Conservation (phyloP, 2,888 invertebrate species). For the Melanargia galathea region DNA sequence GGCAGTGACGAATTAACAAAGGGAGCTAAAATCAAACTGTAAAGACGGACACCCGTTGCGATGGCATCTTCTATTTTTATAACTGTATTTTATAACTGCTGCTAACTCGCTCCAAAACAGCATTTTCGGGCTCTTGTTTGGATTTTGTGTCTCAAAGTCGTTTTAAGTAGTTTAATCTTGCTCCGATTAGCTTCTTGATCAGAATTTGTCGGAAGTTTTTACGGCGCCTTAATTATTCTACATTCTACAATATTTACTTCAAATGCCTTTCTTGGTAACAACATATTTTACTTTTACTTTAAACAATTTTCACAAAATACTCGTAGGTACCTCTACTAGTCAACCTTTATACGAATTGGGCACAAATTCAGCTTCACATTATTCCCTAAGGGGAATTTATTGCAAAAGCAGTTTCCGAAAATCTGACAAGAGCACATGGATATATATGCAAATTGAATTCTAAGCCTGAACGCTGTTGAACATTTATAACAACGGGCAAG, state of each 20-base stretch:
- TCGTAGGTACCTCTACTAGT: background rate
- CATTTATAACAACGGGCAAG: slow-evolving; percentile 19
- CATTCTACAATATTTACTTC: background rate
- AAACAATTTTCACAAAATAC: slow-evolving; percentile 1
- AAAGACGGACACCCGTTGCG: too few relatives aligned
- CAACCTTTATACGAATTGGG: background rate
- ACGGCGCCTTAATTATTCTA: background rate
- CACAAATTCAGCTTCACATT: slow-evolving; percentile 1
- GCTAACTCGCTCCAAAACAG: too few relatives aligned
- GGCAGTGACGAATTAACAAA: slow-evolving; percentile 11
- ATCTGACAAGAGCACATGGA: slow-evolving; percentile 15
- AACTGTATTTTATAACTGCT: too few relatives aligned
- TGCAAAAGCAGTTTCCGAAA: slow-evolving; percentile 12
- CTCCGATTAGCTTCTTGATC: background rate
- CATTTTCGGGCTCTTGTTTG: background rate
- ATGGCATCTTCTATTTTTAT: too few relatives aligned
- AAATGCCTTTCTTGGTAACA: too few relatives aligned
- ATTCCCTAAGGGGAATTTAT: slow-evolving; percentile 12
- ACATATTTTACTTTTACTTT: too few relatives aligned
- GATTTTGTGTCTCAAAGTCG: background rate
- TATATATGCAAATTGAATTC: slow-evolving; percentile 20
- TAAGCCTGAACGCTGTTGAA: slow-evolving; percentile 22
- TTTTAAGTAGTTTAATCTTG: background rate
- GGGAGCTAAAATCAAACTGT: background rate
- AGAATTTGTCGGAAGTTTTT: too few relatives aligned